Base-by-base conservation (phyloP, 2,888 invertebrate species). In the Rhimphoctona megacephalus region DNA sequence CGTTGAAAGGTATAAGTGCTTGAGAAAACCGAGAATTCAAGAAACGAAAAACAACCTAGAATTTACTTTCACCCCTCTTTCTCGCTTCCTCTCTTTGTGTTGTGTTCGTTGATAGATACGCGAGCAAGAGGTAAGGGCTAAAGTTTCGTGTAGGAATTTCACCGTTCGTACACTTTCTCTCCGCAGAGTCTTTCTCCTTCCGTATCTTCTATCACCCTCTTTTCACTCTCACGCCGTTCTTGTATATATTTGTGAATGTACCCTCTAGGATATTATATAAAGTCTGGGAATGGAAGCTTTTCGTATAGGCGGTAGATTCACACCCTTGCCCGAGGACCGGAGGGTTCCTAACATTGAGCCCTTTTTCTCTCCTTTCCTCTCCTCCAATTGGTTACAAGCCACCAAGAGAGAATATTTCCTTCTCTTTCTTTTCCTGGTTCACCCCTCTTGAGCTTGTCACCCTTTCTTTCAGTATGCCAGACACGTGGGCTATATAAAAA, bases 231-330 rank as follows among this genome's bases (percentile, higher is more conserved):
- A 39, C 64, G 19, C 49, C 25, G 61, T 73, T 74, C 81, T 85
- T 74, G 70, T 79, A 79, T 79, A 54, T 74, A 67, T 39, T 67
- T 67, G 78, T 30, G 70, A 86, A 84, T 81, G 64, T 79, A 86
- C 86, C 86, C 86, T 79, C 83, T 78, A 89, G 88, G 85, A 80
- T 80, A 80, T 81, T 54, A 74, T 67, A 61, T 77, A 69, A 61
- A 76, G 82, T 78, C 73, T 82, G 81, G 87, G 73, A 87, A 80
- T 73, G 69, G 78, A 85, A 46, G 80, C 87, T 39, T 89, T 90
- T 90, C 88, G 88, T 77, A 82, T 82, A 79, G 87, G 89, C 90
- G 90, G 91, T 91, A 90, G 90, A 92, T 92, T 86, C 86, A 81
- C 83, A 86, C 86, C 84, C 86, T 86, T 81, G 69, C 69, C 46